These are phyloP conservation scores for Grammomys dolichurus DNA, from an alignment of 2,113 vertebrate species.

Conservation along the genomic window DNA sequence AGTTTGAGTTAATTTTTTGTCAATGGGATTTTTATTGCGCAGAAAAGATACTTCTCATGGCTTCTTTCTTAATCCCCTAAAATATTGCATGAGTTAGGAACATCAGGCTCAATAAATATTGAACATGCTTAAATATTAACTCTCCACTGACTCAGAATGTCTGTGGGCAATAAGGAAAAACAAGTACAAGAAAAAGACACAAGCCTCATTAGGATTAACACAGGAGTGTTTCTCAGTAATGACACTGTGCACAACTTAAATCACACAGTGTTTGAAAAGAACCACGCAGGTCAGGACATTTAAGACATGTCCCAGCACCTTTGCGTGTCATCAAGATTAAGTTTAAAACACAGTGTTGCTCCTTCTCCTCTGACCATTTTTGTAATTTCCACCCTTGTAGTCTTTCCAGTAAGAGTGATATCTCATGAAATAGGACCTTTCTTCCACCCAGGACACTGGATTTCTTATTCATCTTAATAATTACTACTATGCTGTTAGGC, in stretches of 20 bases:
- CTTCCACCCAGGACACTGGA: background rate
- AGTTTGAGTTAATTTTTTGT: conserved; percentile 50
- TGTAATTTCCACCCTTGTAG: background rate
- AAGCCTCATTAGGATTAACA: background rate
- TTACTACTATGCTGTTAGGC: background rate
- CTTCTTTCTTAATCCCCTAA: background rate
- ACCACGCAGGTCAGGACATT: background rate
- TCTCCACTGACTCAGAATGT: background rate
- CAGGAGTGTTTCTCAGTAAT: background rate
- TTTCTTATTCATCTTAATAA: background rate
- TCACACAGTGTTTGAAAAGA: background rate
- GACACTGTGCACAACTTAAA: background rate
- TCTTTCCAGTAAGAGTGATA: background rate
- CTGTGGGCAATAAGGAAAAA: background rate
- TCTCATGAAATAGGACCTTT: background rate
- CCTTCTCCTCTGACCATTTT: background rate
- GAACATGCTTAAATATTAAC: background rate
- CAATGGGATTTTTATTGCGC: conserved; percentile 20
- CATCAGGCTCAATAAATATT: background rate
- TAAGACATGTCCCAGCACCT: conserved; percentile 23
- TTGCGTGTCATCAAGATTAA: background rate
- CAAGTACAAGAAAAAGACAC: background rate
- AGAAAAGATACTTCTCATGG: background rate
- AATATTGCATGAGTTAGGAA: background rate
- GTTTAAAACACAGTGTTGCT: background rate